These are phyloP conservation scores for Nasua narica DNA, from an alignment of 2,797 vertebrate genomes.

Conservation along the genomic window DNA sequence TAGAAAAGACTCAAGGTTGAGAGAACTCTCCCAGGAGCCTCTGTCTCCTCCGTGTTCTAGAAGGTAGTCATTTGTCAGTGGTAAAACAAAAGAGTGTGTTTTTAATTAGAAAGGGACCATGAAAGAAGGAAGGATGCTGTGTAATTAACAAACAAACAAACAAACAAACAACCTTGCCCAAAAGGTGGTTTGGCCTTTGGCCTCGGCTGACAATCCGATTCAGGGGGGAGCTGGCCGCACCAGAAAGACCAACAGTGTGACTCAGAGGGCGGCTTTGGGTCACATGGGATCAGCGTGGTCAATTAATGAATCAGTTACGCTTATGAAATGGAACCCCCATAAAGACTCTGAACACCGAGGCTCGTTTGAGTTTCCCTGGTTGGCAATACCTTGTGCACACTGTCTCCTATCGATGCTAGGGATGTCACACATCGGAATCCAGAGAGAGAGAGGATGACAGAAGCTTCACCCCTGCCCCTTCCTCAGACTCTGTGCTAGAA, in stretches of 20 bases:
- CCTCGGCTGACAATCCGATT: not conserved
- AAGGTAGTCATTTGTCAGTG: not conserved
- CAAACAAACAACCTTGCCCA: not conserved
- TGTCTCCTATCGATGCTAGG: not conserved
- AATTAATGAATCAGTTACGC: not conserved
- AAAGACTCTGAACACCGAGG: not conserved
- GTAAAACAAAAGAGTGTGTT: not conserved
- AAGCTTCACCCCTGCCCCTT: not conserved
- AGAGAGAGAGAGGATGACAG: not conserved
- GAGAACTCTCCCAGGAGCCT: not conserved
- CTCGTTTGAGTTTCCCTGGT: not conserved
- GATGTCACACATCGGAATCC: not conserved
- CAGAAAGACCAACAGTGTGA: not conserved
- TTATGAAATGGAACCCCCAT: not conserved
- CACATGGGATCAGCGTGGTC: rapidly evolving
- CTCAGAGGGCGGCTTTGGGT: not conserved
- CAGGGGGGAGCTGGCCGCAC: not conserved
- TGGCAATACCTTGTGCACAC: not conserved
- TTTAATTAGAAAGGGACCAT: not conserved
- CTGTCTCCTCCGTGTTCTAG: not conserved
- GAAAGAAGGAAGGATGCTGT: not conserved
- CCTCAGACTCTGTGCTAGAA: not conserved
- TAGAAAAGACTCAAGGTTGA: not conserved
- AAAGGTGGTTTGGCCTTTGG: not conserved
- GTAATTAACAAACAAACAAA: not conserved